Percentiles rank a stretch among this genome's conserved stretches.
phyloP scores from a whole-genome alignment of 2,797 vertebrate species.

The Protosalanx chinensis region DNA sequence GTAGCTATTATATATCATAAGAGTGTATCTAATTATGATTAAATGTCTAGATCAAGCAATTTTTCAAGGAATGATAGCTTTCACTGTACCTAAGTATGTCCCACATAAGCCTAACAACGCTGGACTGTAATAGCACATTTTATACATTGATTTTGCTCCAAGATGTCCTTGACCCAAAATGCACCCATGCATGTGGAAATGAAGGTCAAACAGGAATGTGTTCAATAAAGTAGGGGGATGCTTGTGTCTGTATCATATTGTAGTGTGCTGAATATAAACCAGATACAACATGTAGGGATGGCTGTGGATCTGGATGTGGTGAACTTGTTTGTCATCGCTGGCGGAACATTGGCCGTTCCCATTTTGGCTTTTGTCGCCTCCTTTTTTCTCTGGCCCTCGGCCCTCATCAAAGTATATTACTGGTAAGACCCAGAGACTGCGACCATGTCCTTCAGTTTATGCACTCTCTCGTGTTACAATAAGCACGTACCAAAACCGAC shows the following conservation, averaged over 20 bases:
- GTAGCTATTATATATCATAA: neutral
- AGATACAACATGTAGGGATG: conserved; percentile 31
- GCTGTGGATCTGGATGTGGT: conserved; percentile 86
- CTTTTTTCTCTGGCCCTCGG: conserved; percentile 90
- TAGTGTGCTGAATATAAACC: neutral
- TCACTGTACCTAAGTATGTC: neutral
- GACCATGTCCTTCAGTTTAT: neutral
- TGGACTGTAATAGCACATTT: conserved; percentile 24
- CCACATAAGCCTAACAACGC: neutral
- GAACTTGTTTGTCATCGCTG: conserved; percentile 88
- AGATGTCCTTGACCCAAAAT: conserved; percentile 11
- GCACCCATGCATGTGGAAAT: conserved; percentile 8
- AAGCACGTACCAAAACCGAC: no score
- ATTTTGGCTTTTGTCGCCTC: conserved; percentile 90
- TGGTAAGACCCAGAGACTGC: conserved; percentile 75
- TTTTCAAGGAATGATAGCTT: neutral
- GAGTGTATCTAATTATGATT: neutral
- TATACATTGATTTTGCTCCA: conserved; percentile 18
- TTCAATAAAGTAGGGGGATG: neutral
- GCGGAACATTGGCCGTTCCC: conserved; percentile 87
- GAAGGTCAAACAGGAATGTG: conserved; percentile 6
- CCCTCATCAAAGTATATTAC: conserved; percentile 90
- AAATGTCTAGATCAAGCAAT: neutral
- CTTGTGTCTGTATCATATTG: neutral
- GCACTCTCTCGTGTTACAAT: neutral